Percentiles rank a stretch among this genome's conserved stretches.
phyloP scores from a whole-genome alignment of 2,113 vertebrate genomes.

The Isichthys henryi region DNA sequence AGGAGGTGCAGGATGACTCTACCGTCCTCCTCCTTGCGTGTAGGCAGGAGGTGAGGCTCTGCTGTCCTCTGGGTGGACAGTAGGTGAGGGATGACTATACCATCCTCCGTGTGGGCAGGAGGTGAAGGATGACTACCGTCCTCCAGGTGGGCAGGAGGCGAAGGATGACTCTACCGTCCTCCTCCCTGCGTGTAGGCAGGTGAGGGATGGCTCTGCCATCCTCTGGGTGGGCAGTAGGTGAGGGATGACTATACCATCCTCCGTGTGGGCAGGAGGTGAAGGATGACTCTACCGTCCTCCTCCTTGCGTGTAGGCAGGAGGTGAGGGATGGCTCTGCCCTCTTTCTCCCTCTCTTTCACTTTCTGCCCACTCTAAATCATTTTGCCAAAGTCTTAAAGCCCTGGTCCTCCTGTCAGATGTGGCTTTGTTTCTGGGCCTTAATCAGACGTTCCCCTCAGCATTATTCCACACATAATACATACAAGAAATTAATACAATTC shows the following conservation, averaged over 20 bases:
- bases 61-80: too few species aligned
- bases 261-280: too few species aligned
- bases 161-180: not conserved
- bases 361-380: slow-evolving; percentile 42
- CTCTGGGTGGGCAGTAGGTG: too few species aligned
- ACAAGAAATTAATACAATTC: not conserved
- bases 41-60: not conserved
- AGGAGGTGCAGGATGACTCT: not conserved
- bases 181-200: not conserved
- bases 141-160: not conserved
- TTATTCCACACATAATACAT: not conserved
- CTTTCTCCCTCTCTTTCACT: not conserved
- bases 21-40: not conserved
- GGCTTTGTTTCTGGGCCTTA: slow-evolving; percentile 47
- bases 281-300: too few species aligned
- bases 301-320: too few species aligned
- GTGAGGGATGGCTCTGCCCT: not conserved
- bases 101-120: too few species aligned
- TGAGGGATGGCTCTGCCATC: not conserved
- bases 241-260: too few species aligned
- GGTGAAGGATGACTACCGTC: not conserved
- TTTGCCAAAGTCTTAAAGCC: slow-evolving; percentile 50
- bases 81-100: too few species aligned
- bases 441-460: slow-evolving; percentile 39
- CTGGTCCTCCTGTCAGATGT: slow-evolving; percentile 34